Base-by-base conservation (phyloP, 2,888 invertebrate genomes). In the Geotrupes spiniger region DNA sequence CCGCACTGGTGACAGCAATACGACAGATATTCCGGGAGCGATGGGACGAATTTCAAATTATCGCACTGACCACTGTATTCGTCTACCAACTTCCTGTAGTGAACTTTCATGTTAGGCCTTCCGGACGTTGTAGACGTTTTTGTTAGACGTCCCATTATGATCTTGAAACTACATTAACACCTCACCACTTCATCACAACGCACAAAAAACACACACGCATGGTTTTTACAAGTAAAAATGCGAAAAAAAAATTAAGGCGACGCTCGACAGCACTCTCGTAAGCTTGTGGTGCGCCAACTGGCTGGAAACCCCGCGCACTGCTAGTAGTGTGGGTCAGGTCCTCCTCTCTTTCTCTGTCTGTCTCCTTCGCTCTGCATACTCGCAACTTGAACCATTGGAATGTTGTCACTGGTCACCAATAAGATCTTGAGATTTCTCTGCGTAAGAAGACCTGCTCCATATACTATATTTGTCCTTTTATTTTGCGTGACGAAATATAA, bases 1-100 rank as follows among this genome's bases (percentile, higher is more conserved):
- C 81, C 80, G 61, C 81, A 81, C 61, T 78, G 78, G 63, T 77
- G 77, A 68, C 81, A 81, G 60, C 78, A 79, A 65, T 80, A 80
- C 46, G 79, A 79, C 64, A 80, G 70, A 64, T 78, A 79, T 61
- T 80, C 78, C 57, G 78, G 77, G 49, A 78, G 63, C 17, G 75
- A 72, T 29, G 78, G 77, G 70, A 75, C 73, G 59, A 77, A 74
- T 64, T 72, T 74, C 40, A 73, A 62, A 38, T 70, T 68, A 48
- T 74, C 72, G 53, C 64, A 43, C 44, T 49, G 45, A 15, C 44
- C 66, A 51, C 73, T 71, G 60, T 74, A 75, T 57, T 80, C 80
- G 66, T 81, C 79, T 57, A 78, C 76, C 56, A 80, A 71, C 63
- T 79, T 80, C 58, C 76, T 75, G 69, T 81, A 81, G 61, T 80